Base-by-base conservation (phyloP, 2,888 invertebrate genomes). In the Ophioninae sp. region DNA sequence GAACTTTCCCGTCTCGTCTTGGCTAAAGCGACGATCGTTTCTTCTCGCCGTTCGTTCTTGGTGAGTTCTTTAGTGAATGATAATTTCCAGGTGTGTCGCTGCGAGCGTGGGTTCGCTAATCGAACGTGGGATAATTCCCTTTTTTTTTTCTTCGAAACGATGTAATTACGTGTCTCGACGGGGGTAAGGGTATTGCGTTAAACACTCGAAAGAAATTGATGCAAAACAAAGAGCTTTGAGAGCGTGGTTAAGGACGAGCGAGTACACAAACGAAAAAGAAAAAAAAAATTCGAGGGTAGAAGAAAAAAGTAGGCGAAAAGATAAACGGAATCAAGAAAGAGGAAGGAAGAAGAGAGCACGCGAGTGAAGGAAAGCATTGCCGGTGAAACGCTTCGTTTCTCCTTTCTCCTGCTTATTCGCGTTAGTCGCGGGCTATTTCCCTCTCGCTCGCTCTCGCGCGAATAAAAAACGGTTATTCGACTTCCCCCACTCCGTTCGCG, bases 281-380 rank as follows among this genome's bases (percentile, higher is more conserved):
- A n/a, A n/a, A n/a, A n/a, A n/a, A n/a, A n/a, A n/a, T n/a, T n/a
- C n/a, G 71, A 58, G n/a, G 20, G 8, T 6, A 6, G 17, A 17
- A 17, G 56, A 58, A 58, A 58, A 30, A 58, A 51, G n/a, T 6
- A 30, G 41, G 17, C 23, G 37, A 58, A 58, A n/a, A 58, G 30
- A 58, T n/a, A 58, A 51, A 71, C n/a, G 51, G 37, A 22, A 17
- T 41, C 17, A 51, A 56, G 56, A 6, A 67, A 30, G 17, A 56
- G 58, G 58, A 79, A 82, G 39, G 23, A 41, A 22, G 10, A 41
- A 64, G 64, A 41, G 63, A 41, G 41, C n/a, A 59, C 23, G 51
- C 65, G 78, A 37, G 37, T 39, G 41, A 37, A 58, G 58, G 61
- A 67, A 73, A 73, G 72, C n/a, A 68, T 20, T 20, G 59, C n/a